Evolutionary conservation across 2,113 vertebrate species (phyloP).

Genomic region (Arothron firmamentum): DNA sequence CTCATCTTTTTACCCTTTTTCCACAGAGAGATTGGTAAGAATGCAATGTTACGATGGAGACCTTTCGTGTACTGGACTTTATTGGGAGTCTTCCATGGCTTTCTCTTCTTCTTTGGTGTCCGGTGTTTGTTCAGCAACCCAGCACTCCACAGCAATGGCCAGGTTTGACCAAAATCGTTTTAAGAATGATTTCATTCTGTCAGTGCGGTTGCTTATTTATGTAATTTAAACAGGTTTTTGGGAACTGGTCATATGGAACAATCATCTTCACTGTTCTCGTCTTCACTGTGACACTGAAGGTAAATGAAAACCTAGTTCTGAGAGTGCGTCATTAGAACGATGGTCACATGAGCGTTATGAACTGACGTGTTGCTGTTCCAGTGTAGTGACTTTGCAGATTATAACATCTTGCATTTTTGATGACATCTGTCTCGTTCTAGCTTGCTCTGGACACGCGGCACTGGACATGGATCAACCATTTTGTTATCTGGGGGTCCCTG

Average conservation of each 20-base stretch:
- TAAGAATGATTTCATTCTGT: background rate
- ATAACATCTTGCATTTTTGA: background rate
- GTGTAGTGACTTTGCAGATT: no score
- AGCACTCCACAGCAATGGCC: conserved; percentile 87
- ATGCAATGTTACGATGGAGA: conserved; percentile 88
- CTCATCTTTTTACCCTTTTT: background rate
- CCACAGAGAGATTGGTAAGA: conserved; percentile 86
- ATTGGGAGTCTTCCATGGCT: conserved; percentile 88
- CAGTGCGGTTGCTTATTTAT: background rate
- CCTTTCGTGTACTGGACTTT: conserved; percentile 94
- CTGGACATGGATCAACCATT: conserved; percentile 99
- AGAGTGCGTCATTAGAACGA: background rate
- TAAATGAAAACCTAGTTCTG: conserved; percentile 46
- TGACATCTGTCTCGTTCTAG: conserved; percentile 63
- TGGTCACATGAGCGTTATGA: background rate
- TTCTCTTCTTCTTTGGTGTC: conserved; percentile 93
- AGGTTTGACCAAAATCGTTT: conserved; percentile 72
- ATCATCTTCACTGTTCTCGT: conserved; percentile 94
- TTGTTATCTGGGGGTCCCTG: conserved; percentile 97
- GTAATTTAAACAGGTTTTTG: conserved; percentile 81
- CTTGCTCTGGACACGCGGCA: conserved; percentile 92
- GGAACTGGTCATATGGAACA: conserved; percentile 96
- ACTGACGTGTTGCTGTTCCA: background rate
- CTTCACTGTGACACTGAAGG: conserved; percentile 97
- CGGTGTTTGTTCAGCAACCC: conserved; percentile 86